Base-by-base conservation (phyloP, 1,140 invertebrate species). In the Vollenhovia emeryi region DNA sequence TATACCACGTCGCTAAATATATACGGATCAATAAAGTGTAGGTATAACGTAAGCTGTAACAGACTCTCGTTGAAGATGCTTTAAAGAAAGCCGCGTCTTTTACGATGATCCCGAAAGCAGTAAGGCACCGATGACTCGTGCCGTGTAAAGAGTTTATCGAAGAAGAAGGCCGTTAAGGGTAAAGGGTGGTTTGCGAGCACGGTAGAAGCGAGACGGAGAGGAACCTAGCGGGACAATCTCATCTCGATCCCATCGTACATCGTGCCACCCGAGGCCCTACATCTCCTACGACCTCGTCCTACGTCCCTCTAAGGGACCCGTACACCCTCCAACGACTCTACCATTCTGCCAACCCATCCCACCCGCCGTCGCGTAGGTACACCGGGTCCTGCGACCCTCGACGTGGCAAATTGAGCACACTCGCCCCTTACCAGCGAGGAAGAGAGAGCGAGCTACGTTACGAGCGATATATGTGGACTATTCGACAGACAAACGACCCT, bases 221-320 rank as follows among this genome's bases (percentile, higher is more conserved):
- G 85, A n/a, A n/a, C 89, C 90, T 93, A 92, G 90, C 91, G 92
- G 94, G 93, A 94, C 94, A 95, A 95, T 95, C 94, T 94, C 94
- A 95, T 95, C 94, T 94, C 93, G 92, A 94, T 94, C 93, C 94
- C 93, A 90, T 94, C 93, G 93, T 94, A 95, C 91, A 94, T 94
- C 93, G 93, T 93, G 92, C 90, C 88, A 94, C 91, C 93, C 91
- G 91, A 93, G 93, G 92, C 93, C 91, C 91, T 94, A 94, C 93
- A 94, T 94, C 94, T 94, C 91, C 76, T 78, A 85, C 76, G 83
- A 85, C 83, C 87, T 90, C 91, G 86, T 93, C 87, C 91, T 85
- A 86, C 84, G 78, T 89, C 80, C 79, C 86, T 90, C 87, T 52
- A 71, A 86, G 86, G 75, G 89, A 88, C 88, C 74, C 76, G 64